These are phyloP conservation scores for Nannobrachium achirus DNA, from an alignment of 2,113 vertebrate species.

Conservation along the genomic window DNA sequence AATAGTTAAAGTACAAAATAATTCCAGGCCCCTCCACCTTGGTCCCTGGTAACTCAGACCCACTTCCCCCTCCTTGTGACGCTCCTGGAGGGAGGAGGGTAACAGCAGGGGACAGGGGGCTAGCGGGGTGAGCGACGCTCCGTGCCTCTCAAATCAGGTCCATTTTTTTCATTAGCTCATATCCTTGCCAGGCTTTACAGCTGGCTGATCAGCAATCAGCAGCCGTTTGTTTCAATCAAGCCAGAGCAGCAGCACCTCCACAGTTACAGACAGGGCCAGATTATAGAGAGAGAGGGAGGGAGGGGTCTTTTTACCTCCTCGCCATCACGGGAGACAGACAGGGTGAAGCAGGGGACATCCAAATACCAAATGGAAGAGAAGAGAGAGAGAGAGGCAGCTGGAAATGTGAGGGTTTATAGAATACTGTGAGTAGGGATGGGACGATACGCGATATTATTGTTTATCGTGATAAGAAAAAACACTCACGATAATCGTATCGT, in stretches of 20 bases:
- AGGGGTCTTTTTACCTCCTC: slow-evolving; percentile 52
- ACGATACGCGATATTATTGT: too few species aligned
- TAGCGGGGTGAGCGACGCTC: slow-evolving; percentile 79
- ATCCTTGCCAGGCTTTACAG: slow-evolving; percentile 93
- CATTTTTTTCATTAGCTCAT: slow-evolving; percentile 90
- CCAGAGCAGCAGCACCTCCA: slow-evolving; percentile 83
- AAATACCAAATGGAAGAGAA: slow-evolving; percentile 48
- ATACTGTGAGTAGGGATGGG: too few species aligned
- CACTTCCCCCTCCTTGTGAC: too few species aligned
- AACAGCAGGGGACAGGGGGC: slow-evolving; percentile 74
- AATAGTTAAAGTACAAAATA: too few species aligned
- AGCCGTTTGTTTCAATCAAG: slow-evolving; percentile 93
- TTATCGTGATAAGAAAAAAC: too few species aligned
- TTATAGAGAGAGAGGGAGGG: slow-evolving; percentile 61
- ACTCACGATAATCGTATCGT: too few species aligned
- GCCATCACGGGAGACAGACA: slow-evolving; percentile 58
- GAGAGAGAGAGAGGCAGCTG: slow-evolving; percentile 48
- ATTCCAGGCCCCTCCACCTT: too few species aligned
- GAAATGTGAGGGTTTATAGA: slow-evolving; percentile 54
- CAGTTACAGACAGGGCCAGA: slow-evolving; percentile 83
- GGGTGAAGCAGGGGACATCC: slow-evolving; percentile 70
- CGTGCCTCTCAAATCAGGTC: slow-evolving; percentile 86
- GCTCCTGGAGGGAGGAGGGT: slow-evolving; percentile 51
- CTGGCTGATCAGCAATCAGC: slow-evolving; percentile 93
- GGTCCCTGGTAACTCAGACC: too few species aligned